Evolutionary conservation across 2,888 invertebrate genomes (phyloP).

Genomic region (Phaedon cochleariae): DNA sequence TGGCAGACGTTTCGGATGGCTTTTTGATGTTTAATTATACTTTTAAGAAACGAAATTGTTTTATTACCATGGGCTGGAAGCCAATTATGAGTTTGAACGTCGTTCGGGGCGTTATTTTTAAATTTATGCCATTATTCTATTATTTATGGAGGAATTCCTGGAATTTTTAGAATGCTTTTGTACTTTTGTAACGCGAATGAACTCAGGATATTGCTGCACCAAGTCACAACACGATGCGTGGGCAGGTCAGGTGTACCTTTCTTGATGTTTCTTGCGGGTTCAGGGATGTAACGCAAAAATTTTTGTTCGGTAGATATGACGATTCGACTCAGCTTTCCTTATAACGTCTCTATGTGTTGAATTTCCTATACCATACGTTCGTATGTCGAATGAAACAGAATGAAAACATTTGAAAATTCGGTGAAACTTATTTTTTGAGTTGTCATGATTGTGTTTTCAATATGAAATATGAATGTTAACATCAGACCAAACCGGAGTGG

Average conservation of each 20-base stretch:
- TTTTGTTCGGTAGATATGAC: too few relatives aligned
- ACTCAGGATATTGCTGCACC: slow-evolving; percentile 15
- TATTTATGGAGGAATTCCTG: slow-evolving; percentile 36
- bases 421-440: too few relatives aligned
- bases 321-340: too few relatives aligned
- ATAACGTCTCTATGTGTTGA: too few relatives aligned
- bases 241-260: background rate
- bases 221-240: background rate
- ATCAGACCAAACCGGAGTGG: too few relatives aligned
- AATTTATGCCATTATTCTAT: slow-evolving; percentile 44
- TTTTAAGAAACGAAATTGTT: slow-evolving; percentile 47
- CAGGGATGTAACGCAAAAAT: too few relatives aligned
- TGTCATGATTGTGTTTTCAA: too few relatives aligned
- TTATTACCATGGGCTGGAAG: slow-evolving; percentile 49
- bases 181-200: background rate
- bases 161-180: slow-evolving; percentile 40
- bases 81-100: slow-evolving; percentile 49
- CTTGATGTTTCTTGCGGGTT: background rate
- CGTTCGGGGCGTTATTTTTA: slow-evolving; percentile 48
- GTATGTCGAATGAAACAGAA: too few relatives aligned
- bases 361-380: too few relatives aligned
- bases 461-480: too few relatives aligned
- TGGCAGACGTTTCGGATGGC: slow-evolving; percentile 53
- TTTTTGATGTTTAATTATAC: slow-evolving; percentile 57
- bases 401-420: too few relatives aligned